A percentile compares a stretch with the other conserved stretches of the same genome.
phyloP scores from a whole-genome alignment of 1,140 invertebrate genomes.

The Antheraea mylitta region DNA sequence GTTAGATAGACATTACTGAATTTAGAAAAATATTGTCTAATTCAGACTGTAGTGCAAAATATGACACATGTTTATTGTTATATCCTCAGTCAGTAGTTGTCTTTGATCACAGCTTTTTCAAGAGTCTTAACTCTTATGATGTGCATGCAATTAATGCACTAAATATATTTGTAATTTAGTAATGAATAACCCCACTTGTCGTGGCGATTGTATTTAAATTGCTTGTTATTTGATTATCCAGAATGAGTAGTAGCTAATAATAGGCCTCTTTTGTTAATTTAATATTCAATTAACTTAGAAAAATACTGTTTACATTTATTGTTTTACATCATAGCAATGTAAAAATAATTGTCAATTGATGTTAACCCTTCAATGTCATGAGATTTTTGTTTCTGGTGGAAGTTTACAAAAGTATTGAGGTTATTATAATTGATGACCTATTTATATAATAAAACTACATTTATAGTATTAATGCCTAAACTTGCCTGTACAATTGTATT shows the following conservation, averaged over 20 bases:
- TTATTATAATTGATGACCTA: background rate
- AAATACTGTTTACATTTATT: conserved; percentile 3
- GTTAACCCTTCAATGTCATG: conserved; percentile 43
- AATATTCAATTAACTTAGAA: background rate
- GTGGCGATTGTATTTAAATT: conserved; percentile 37
- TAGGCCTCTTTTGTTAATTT: conserved; percentile 4
- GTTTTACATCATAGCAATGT: background rate
- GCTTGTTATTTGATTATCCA: conserved; percentile 21
- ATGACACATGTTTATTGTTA: conserved; percentile 6
- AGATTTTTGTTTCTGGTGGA: conserved; percentile 14
- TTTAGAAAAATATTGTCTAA: background rate
- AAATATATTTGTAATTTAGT: conserved; percentile 52
- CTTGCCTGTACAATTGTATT: conserved; percentile 59
- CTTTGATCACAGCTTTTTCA: conserved; percentile 28
- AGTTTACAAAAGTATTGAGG: background rate
- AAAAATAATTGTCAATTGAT: background rate
- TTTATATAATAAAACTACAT: conserved; percentile 1
- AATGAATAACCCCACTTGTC: conserved; percentile 56
- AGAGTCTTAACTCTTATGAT: conserved; percentile 38
- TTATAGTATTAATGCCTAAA: conserved; percentile 48
- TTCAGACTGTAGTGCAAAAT: background rate
- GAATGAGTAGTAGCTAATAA: background rate
- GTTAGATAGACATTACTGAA: background rate
- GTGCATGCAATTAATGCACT: conserved; percentile 52
- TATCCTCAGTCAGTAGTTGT: conserved; percentile 16